These are phyloP conservation scores for Drosophila emarginata DNA, from an alignment of 2,888 invertebrate genomes.

Conservation along the genomic window DNA sequence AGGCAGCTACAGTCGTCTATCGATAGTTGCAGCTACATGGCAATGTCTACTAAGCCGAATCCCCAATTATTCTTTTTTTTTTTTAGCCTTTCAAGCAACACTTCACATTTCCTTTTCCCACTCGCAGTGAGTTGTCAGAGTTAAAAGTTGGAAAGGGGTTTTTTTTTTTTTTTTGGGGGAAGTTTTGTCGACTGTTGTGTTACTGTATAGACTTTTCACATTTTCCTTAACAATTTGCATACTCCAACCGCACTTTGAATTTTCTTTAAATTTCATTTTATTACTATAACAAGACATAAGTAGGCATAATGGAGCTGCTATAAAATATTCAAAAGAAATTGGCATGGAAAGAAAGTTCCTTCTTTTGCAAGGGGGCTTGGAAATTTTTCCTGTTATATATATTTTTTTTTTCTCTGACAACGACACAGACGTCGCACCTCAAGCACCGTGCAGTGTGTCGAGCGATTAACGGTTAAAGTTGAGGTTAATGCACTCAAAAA, in stretches of 20 bases:
- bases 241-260: background rate
- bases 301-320: conserved; percentile 78
- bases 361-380: too few relatives aligned
- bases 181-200: too few relatives aligned
- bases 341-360: conserved; percentile 59
- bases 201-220: conserved; percentile 41
- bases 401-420: conserved; percentile 26
- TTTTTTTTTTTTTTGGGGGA: conserved; percentile 8
- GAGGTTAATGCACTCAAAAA: conserved; percentile 71
- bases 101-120: too few relatives aligned
- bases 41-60: too few relatives aligned
- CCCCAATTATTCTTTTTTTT: too few relatives aligned
- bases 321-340: conserved; percentile 80
- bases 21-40: conserved; percentile 17
- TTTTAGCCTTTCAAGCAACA: too few relatives aligned
- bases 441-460: conserved; percentile 50
- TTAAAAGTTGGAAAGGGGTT: background rate
- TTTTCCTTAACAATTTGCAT: conserved; percentile 63
- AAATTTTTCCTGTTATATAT: conserved; percentile 11
- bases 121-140: too few relatives aligned
- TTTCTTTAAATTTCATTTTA: conserved; percentile 76
- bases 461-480: conserved; percentile 64
- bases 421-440: conserved; percentile 21
- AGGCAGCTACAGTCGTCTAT: conserved; percentile 49
- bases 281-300: conserved; percentile 80